Evolutionary conservation across 2,888 invertebrate genomes (phyloP).

Genomic region (Sinotaia quadrata): DNA sequence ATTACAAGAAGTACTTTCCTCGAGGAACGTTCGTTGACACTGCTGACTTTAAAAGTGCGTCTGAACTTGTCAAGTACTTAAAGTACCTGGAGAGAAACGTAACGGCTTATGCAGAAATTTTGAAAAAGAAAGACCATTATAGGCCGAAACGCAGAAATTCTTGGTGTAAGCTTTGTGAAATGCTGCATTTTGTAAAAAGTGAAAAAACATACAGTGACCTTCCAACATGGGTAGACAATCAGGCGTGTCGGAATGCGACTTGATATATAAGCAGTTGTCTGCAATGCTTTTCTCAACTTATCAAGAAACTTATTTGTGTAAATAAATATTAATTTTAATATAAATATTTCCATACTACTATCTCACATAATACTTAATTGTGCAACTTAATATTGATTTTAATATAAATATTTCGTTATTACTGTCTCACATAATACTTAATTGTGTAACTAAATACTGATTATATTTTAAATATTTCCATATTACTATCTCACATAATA

Average conservation of each 20-base stretch:
- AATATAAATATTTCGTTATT: no score
- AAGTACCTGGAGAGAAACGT: conserved; percentile 8
- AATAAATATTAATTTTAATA: no score
- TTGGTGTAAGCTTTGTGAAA: conserved; percentile 9
- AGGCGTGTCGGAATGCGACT: not conserved
- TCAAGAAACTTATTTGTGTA: no score
- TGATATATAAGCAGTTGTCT: no score
- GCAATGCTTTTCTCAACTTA: no score
- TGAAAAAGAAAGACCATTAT: conserved; percentile 9
- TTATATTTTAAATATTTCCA: no score
- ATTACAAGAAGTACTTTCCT: conserved; percentile 25
- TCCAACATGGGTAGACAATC: not conserved
- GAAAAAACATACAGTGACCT: not conserved
- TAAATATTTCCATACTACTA: no score
- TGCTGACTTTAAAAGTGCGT: conserved; percentile 20
- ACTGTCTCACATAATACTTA: no score
- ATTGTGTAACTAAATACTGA: no score
- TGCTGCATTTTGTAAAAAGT: conserved; percentile 1
- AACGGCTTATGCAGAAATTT: not conserved
- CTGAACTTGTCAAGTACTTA: conserved; percentile 22
- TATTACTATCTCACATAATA: no score
- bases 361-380: no score
- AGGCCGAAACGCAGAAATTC: not conserved
- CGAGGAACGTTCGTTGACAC: conserved; percentile 25
- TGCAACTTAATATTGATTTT: no score